Percentiles rank a stretch among this genome's conserved stretches.
Conservation (phyloP, 2,797 vertebrate species). For the Cichlasoma orientale region DNA sequence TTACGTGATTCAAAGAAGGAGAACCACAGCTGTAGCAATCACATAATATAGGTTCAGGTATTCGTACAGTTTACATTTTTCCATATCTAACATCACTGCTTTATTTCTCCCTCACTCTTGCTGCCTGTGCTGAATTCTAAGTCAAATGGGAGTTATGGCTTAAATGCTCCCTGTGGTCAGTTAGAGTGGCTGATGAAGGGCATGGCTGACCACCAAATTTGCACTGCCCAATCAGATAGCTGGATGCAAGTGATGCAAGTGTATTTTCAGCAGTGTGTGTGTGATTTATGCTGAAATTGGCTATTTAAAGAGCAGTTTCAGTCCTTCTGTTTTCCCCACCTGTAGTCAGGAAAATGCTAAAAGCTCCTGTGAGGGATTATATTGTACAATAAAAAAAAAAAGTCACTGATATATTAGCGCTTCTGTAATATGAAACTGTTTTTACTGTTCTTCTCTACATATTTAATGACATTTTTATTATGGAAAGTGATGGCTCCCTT, state of each 20-base stretch:
- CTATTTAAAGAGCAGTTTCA: not conserved
- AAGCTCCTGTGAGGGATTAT: not conserved
- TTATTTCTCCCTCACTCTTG: not conserved
- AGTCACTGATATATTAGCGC: not conserved
- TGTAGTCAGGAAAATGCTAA: not conserved
- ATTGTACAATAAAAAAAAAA: not conserved
- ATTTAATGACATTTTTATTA: not conserved
- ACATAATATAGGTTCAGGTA: not conserved
- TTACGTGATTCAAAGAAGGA: not conserved
- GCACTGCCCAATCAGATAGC: constrained; percentile 1
- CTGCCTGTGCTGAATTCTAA: constrained; percentile 21
- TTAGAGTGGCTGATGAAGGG: constrained; percentile 48
- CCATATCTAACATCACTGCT: constrained; percentile 13
- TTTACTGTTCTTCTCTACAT: not conserved
- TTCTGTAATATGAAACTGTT: not conserved
- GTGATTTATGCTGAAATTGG: not conserved
- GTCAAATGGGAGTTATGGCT: constrained; percentile 47
- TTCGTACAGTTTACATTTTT: constrained; percentile 24
- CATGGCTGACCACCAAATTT: constrained; percentile 29
- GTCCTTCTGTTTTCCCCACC: not conserved
- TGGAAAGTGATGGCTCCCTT: not conserved
- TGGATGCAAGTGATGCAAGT: not conserved
- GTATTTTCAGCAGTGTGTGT: not conserved
- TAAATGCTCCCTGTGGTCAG: constrained; percentile 40
- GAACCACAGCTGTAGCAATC: not conserved